Evolutionary conservation across 2,113 vertebrate species (phyloP).

Genomic region (Notarius quadriscutis): DNA sequence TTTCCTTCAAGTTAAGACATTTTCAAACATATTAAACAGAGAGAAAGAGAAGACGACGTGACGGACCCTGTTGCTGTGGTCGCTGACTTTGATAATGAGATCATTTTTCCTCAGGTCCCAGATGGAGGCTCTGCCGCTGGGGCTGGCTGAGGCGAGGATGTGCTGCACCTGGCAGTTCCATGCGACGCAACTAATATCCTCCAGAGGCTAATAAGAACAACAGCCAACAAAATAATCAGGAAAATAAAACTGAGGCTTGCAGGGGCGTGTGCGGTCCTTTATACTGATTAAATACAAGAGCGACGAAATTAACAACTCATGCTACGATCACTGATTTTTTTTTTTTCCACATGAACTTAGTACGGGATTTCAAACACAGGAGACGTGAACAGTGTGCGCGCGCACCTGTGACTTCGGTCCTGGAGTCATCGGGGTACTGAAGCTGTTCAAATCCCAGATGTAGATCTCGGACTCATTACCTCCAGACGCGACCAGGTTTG

Average conservation of each 20-base stretch:
- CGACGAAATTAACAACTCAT: background rate
- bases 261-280: background rate
- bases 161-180: conserved; percentile 81
- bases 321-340: background rate
- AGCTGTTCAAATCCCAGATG: conserved; percentile 97
- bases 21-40: background rate
- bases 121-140: conserved; percentile 87
- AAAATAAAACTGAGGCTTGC: background rate
- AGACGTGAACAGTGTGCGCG: background rate
- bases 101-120: conserved; percentile 98
- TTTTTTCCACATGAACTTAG: background rate
- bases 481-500: conserved; percentile 91
- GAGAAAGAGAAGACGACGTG: background rate
- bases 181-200: conserved; percentile 86
- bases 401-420: conserved; percentile 93
- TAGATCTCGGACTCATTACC: conserved; percentile 98
- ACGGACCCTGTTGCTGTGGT: conserved; percentile 92
- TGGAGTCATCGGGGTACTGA: conserved; percentile 93
- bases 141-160: conserved; percentile 83
- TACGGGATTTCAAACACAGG: background rate
- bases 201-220: conserved; percentile 75
- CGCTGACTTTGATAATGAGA: conserved; percentile 97
- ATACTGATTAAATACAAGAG: background rate
- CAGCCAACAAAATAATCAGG: background rate
- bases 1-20: background rate